These are phyloP conservation scores for Zaprionus kolodkinae DNA, from an alignment of 1,140 invertebrate genomes.

Conservation along the genomic window DNA sequence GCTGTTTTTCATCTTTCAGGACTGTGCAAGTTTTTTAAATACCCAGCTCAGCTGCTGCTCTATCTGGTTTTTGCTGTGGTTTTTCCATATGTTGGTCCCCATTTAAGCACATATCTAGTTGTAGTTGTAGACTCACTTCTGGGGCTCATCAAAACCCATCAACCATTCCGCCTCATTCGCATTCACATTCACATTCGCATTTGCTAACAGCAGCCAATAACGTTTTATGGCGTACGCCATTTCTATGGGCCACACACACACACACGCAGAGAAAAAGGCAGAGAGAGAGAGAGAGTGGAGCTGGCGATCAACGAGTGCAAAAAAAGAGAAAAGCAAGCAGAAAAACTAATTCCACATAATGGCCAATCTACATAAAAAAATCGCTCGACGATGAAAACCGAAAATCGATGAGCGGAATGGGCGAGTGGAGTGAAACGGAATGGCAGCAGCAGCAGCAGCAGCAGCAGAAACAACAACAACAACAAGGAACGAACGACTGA, in stretches of 20 bases:
- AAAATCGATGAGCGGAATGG: constrained; percentile 71
- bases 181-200: constrained; percentile 29
- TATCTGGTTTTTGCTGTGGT: background rate
- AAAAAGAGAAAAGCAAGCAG: constrained; percentile 51
- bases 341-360: constrained; percentile 79
- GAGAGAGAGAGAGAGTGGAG: background rate
- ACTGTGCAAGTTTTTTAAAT: background rate
- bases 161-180: constrained; percentile 26
- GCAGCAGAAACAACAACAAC: too few relatives aligned
- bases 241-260: constrained; percentile 50
- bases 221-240: constrained; percentile 69
- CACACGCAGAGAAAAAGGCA: constrained; percentile 20
- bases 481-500: constrained; percentile 34
- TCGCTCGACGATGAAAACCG: constrained; percentile 59
- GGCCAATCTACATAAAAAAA: constrained; percentile 81
- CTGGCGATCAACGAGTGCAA: constrained; percentile 42
- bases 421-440: constrained; percentile 26
- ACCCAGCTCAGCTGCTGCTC: background rate
- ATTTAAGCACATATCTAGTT: background rate
- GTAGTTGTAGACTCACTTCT: constrained; percentile 5
- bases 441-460: constrained; percentile 6
- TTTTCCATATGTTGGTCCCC: background rate
- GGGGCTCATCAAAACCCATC: constrained; percentile 35
- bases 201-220: constrained; percentile 64
- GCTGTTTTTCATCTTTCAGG: background rate